Evolutionary conservation across 2,113 vertebrate species (phyloP).

Genomic region (Formicarius rufipectus): DNA sequence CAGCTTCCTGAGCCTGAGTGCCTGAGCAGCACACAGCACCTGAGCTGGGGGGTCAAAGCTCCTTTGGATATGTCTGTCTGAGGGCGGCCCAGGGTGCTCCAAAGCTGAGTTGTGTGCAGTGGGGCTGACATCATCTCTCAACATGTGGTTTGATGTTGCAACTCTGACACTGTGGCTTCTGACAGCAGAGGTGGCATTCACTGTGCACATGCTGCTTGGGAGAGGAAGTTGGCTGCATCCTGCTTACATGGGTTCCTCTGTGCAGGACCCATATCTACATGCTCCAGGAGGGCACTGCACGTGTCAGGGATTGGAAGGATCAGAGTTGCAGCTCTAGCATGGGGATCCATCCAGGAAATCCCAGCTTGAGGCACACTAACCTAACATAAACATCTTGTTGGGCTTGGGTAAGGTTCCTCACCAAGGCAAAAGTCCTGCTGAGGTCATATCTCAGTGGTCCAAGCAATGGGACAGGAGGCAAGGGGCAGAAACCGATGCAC

Average conservation of each 20-base stretch:
- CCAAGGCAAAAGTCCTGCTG: not conserved
- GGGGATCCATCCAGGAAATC: not conserved
- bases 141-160: not conserved
- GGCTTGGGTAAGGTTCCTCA: not conserved
- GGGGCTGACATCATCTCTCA: not conserved
- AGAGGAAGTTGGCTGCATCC: not conserved
- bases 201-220: accelerated
- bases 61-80: not conserved
- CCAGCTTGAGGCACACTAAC: accelerated
- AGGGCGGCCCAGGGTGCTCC: accelerated
- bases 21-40: not conserved
- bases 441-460: not conserved
- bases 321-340: not conserved
- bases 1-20: not conserved
- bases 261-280: accelerated
- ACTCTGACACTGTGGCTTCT: not conserved
- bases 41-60: accelerated
- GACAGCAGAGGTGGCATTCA: accelerated
- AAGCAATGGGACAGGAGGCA: not conserved
- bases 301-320: not conserved
- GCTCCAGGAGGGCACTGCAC: not conserved
- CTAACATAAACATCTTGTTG: not conserved
- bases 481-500: not conserved
- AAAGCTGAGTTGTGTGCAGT: not conserved
- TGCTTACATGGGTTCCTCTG: accelerated